Conservation (phyloP, 2,888 invertebrate genomes). For the Xiphydria camelus region DNA sequence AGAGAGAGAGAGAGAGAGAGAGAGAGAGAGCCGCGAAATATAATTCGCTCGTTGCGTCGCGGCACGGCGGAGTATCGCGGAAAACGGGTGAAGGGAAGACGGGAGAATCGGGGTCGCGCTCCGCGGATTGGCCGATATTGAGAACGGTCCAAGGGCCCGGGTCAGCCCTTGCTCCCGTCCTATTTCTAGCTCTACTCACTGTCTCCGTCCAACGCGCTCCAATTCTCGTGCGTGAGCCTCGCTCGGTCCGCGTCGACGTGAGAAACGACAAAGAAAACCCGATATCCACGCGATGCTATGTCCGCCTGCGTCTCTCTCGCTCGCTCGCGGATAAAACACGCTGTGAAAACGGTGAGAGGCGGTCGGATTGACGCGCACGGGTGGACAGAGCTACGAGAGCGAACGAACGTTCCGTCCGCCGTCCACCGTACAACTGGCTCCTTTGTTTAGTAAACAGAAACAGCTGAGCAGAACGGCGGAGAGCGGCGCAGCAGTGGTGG, state of each 20-base stretch:
- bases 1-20: conserved; percentile 1
- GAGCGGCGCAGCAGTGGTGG: conserved; percentile 25
- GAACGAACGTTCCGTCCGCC: conserved; percentile 34
- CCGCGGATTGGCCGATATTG: too few species aligned
- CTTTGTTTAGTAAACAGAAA: conserved; percentile 58
- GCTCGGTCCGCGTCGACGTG: not conserved
- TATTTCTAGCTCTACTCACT: not conserved
- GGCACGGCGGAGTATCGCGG: too few species aligned
- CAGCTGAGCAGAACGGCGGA: conserved; percentile 44
- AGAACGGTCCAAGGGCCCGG: not conserved
- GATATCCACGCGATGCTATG: not conserved
- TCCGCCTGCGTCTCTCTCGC: not conserved
- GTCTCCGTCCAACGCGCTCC: not conserved
- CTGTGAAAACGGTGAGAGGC: conserved; percentile 12
- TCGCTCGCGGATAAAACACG: too few species aligned
- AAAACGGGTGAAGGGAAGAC: too few species aligned
- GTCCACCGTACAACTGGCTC: conserved; percentile 45
- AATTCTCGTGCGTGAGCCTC: not conserved
- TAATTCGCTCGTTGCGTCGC: conserved; percentile 29
- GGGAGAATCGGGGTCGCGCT: too few species aligned
- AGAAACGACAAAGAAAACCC: not conserved
- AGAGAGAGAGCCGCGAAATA: conserved; percentile 29
- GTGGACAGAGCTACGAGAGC: too few species aligned
- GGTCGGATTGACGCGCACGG: too few species aligned
- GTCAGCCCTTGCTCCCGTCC: not conserved